Evolutionary conservation across 2,797 vertebrate genomes (phyloP).

Genomic region (Onychomys arenicola): DNA sequence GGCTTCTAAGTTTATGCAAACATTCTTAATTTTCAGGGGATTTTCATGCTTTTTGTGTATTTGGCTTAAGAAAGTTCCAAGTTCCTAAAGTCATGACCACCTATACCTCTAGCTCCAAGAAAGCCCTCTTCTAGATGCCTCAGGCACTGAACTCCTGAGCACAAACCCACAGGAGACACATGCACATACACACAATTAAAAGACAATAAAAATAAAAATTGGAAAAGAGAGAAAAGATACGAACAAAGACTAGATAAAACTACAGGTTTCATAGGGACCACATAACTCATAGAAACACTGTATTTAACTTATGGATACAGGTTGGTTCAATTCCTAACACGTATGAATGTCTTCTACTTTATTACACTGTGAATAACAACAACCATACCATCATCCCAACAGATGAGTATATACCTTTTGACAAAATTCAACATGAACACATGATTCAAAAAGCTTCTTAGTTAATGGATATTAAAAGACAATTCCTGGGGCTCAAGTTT

Average conservation of each 20-base stretch:
- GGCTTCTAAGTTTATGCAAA: background rate
- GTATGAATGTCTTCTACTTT: background rate
- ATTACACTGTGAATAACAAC: constrained; percentile 9
- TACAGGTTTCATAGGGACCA: background rate
- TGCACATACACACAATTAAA: background rate
- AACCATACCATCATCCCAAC: background rate
- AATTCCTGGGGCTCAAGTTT: no score
- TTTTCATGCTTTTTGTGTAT: background rate
- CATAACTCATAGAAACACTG: background rate
- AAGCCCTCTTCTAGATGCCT: background rate
- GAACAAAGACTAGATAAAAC: background rate
- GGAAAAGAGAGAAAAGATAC: background rate
- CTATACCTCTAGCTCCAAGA: background rate
- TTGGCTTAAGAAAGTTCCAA: background rate
- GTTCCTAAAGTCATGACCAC: background rate
- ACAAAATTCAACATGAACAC: background rate
- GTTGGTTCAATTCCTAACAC: constrained; percentile 18
- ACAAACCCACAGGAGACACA: background rate
- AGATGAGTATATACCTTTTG: background rate
- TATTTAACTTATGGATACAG: background rate
- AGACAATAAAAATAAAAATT: background rate
- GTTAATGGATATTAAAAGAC: no score
- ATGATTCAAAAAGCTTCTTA: no score
- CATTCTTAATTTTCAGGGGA: background rate
- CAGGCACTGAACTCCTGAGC: background rate